These are phyloP conservation scores for Argyrosomus regius DNA, from an alignment of 2,797 vertebrate genomes.

Conservation along the genomic window DNA sequence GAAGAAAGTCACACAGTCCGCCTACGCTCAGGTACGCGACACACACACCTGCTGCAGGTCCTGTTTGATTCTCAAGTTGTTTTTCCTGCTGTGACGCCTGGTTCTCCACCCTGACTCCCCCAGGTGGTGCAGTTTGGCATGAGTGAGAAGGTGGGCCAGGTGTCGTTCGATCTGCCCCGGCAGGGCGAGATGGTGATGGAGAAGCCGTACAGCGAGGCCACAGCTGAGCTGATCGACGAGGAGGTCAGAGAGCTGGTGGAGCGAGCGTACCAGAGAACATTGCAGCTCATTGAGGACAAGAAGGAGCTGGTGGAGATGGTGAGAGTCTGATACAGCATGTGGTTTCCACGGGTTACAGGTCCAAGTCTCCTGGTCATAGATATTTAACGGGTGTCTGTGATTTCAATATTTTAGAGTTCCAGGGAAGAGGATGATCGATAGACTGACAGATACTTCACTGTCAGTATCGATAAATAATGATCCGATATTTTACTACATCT, in stretches of 20 bases:
- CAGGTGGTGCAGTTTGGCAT: conserved; percentile 89
- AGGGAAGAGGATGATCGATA: too few relatives aligned
- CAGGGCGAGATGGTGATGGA: conserved; percentile 83
- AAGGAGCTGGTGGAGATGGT: conserved; percentile 85
- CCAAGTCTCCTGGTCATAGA: too few relatives aligned
- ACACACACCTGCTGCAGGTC: background rate
- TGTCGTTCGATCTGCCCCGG: conserved; percentile 85
- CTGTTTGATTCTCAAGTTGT: rapidly evolving
- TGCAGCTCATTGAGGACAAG: conserved; percentile 79
- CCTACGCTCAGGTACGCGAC: conserved; percentile 85
- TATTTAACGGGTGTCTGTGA: too few relatives aligned
- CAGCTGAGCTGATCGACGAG: conserved; percentile 84
- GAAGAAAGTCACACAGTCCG: conserved; percentile 86
- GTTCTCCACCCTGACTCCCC: rapidly evolving
- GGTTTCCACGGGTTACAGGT: background rate
- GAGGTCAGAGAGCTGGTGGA: conserved; percentile 84
- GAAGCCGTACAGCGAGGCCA: conserved; percentile 87
- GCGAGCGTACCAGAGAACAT: conserved; percentile 71
- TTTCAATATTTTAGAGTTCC: too few relatives aligned
- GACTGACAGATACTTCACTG: too few relatives aligned
- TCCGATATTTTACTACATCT: too few relatives aligned
- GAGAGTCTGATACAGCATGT: conserved; percentile 18
- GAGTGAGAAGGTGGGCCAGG: conserved; percentile 88
- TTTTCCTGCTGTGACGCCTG: background rate
- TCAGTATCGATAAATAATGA: too few relatives aligned